A percentile compares a stretch with the other conserved stretches of the same genome.
Evolutionary conservation across 2,113 vertebrate species (phyloP).

Genomic region (Potamarius usumacintae): DNA sequence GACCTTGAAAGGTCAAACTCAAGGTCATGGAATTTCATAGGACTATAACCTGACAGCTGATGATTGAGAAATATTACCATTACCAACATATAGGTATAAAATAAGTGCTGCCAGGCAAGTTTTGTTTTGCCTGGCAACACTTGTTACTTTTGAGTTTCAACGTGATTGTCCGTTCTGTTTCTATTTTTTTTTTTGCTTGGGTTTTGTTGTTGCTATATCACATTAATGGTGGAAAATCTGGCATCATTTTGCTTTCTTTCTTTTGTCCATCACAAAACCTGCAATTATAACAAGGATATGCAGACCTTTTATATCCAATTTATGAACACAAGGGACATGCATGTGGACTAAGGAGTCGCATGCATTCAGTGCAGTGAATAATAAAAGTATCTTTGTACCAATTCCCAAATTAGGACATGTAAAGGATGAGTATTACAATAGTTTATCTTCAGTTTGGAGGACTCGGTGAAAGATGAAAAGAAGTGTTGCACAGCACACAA

Average conservation of each 20-base stretch:
- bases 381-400: neutral
- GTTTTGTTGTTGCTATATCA: neutral
- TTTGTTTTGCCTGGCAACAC: too few relatives aligned
- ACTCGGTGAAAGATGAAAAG: neutral
- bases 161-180: too few relatives aligned
- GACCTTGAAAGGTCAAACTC: too few relatives aligned
- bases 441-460: neutral
- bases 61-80: too few relatives aligned
- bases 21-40: too few relatives aligned
- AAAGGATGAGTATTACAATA: neutral
- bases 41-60: too few relatives aligned
- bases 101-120: too few relatives aligned
- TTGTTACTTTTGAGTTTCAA: too few relatives aligned
- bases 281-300: neutral
- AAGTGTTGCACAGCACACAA: neutral
- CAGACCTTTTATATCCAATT: neutral
- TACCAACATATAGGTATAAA: too few relatives aligned
- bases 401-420: neutral
- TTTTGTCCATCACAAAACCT: neutral
- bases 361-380: neutral
- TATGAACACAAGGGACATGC: neutral
- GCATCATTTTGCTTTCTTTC: neutral
- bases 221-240: neutral
- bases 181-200: too few relatives aligned
- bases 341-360: neutral